Evolutionary conservation across 2,888 invertebrate species (phyloP).

Genomic region (Drosophila lutescens): DNA sequence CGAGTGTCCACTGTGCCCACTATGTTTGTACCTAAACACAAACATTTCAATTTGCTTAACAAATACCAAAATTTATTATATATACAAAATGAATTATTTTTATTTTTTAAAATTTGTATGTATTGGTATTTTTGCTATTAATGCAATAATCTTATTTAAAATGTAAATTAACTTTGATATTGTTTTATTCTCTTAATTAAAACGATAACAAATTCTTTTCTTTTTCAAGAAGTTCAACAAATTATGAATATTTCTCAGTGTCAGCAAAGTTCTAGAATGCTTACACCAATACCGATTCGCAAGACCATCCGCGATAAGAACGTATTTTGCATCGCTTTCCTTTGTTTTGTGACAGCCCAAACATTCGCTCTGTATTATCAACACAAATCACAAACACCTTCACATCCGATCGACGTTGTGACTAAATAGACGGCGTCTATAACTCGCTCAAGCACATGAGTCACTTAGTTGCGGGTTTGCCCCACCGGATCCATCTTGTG

Average conservation of each 20-base stretch:
- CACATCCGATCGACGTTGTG: background rate
- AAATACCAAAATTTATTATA: too few species aligned
- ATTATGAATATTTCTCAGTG: background rate
- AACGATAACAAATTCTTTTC: too few species aligned
- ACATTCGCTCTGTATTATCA: constrained; percentile 11
- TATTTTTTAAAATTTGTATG: too few species aligned
- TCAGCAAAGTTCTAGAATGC: background rate
- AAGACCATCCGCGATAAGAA: constrained; percentile 7
- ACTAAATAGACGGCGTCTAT: constrained; percentile 2
- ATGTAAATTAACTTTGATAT: too few species aligned
- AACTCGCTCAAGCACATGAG: constrained; percentile 7
- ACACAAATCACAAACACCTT: background rate
- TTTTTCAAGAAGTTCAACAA: too few species aligned
- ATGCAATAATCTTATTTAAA: too few species aligned
- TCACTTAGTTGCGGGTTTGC: constrained; percentile 5
- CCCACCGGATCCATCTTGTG: background rate
- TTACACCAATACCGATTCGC: background rate
- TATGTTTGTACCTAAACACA: too few species aligned
- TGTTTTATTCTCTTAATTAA: too few species aligned
- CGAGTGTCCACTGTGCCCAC: too few species aligned
- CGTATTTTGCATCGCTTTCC: constrained; percentile 9
- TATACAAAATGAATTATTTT: too few species aligned
- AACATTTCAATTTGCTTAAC: too few species aligned
- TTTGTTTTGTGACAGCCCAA: constrained; percentile 20
- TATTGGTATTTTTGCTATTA: too few species aligned